Percentiles rank a stretch among this genome's conserved stretches.
Conservation (phyloP, 2,888 invertebrate genomes). For the Sipha maydis region DNA sequence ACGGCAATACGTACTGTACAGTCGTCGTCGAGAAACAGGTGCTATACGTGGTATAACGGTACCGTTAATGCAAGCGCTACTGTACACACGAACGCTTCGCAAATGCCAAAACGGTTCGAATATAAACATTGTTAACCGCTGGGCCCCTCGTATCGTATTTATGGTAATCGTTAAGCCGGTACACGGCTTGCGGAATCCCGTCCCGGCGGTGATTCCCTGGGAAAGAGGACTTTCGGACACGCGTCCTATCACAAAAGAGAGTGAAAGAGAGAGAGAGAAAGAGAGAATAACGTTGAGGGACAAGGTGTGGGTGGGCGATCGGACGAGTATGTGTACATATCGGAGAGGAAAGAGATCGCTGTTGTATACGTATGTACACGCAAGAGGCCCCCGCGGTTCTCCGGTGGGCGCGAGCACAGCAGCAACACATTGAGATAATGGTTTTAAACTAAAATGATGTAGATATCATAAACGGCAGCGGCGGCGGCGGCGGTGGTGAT, state of each 20-base stretch:
- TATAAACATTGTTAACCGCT: slow-evolving; percentile 53
- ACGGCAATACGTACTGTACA: background rate
- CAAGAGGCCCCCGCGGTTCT: slow-evolving; percentile 44
- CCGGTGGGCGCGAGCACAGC: background rate
- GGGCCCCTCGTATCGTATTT: slow-evolving; percentile 35
- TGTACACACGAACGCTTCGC: no score
- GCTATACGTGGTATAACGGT: background rate
- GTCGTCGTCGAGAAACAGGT: slow-evolving; percentile 47
- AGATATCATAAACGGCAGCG: slow-evolving; percentile 59
- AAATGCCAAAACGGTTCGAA: slow-evolving; percentile 21
- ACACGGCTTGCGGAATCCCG: background rate
- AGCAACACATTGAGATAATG: slow-evolving; percentile 62
- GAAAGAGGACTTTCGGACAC: slow-evolving; percentile 55
- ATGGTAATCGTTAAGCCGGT: slow-evolving; percentile 59
- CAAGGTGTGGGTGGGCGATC: no score
- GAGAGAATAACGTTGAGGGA: no score
- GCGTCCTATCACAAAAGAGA: background rate
- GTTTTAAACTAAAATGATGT: slow-evolving; percentile 62
- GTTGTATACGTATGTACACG: background rate
- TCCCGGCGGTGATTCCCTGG: slow-evolving; percentile 15
- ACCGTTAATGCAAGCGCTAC: background rate
- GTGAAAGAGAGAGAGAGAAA: background rate
- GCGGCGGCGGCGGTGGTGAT: slow-evolving; percentile 14
- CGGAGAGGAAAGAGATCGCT: background rate
- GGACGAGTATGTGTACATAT: background rate